Evolutionary conservation across 2,113 vertebrate species (phyloP).

Genomic region (Microcebus murinus): DNA sequence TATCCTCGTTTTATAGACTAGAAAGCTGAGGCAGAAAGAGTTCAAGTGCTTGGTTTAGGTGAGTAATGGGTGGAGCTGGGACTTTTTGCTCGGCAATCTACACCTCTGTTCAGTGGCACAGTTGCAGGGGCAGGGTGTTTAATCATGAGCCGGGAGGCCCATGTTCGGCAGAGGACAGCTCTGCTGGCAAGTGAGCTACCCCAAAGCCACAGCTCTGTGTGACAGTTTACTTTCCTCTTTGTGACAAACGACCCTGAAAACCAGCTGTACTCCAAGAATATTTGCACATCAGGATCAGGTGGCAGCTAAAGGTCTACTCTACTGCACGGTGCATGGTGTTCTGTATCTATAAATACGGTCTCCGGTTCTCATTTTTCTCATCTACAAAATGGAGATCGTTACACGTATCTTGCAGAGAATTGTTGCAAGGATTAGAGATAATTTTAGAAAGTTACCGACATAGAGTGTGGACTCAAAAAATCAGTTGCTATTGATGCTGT

Average conservation of each 20-base stretch:
- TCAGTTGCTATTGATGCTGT: background rate
- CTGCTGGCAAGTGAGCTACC: background rate
- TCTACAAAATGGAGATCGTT: background rate
- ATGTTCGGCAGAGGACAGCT: background rate
- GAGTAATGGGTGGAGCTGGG: background rate
- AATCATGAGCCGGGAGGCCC: accelerated
- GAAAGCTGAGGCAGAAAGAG: background rate
- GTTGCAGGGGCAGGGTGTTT: background rate
- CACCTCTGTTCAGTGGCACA: background rate
- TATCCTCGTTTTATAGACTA: background rate
- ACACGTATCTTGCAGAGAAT: background rate
- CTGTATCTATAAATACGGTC: background rate
- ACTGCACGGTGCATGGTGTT: accelerated
- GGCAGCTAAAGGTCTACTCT: background rate
- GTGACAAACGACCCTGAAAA: background rate
- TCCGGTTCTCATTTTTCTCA: background rate
- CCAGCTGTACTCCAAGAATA: background rate
- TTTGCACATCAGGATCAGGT: background rate
- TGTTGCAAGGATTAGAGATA: background rate
- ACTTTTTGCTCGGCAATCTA: accelerated
- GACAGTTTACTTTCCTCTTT: background rate
- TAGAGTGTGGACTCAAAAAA: background rate
- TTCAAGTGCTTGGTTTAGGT: background rate
- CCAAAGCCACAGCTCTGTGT: background rate
- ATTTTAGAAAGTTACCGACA: background rate